phyloP scores from a whole-genome alignment of 2,797 vertebrate species.

The Gymnoscopelus braueri region DNA sequence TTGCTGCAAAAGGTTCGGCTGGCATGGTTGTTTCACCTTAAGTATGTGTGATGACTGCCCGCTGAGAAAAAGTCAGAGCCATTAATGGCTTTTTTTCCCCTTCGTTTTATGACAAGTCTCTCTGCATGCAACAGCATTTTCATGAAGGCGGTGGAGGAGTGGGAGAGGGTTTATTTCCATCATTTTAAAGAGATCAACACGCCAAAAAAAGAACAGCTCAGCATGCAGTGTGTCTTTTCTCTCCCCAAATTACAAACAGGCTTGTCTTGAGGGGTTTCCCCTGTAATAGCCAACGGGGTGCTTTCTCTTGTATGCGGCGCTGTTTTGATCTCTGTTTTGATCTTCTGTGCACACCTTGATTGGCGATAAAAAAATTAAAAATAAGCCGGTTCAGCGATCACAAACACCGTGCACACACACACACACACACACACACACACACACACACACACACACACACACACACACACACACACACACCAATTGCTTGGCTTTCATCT shows the following conservation, averaged over 20 bases:
- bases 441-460: not conserved
- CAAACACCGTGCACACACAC: not conserved
- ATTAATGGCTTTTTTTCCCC: too few species aligned
- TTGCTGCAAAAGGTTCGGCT: too few species aligned
- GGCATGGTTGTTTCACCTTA: too few species aligned
- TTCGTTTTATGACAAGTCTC: not conserved
- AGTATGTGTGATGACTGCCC: too few species aligned
- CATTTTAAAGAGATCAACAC: conserved; percentile 17
- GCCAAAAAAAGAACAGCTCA: not conserved
- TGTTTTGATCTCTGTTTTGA: conserved; percentile 23
- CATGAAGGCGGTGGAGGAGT: not conserved
- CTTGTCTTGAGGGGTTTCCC: too few species aligned
- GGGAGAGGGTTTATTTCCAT: not conserved
- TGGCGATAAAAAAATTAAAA: conserved; percentile 40
- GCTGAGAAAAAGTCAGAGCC: too few species aligned
- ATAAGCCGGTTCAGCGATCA: conserved; percentile 2
- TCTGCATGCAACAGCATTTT: not conserved
- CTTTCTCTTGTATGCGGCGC: not conserved
- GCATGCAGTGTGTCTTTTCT: not conserved
- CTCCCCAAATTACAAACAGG: not conserved
- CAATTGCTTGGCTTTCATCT: conserved; percentile 12
- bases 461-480: conserved; percentile 9
- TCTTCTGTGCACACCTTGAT: conserved; percentile 33
- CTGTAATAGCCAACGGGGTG: too few species aligned
- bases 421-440: not conserved